Conservation (phyloP, 2,888 invertebrate species). For the Therioaphis trifolii region DNA sequence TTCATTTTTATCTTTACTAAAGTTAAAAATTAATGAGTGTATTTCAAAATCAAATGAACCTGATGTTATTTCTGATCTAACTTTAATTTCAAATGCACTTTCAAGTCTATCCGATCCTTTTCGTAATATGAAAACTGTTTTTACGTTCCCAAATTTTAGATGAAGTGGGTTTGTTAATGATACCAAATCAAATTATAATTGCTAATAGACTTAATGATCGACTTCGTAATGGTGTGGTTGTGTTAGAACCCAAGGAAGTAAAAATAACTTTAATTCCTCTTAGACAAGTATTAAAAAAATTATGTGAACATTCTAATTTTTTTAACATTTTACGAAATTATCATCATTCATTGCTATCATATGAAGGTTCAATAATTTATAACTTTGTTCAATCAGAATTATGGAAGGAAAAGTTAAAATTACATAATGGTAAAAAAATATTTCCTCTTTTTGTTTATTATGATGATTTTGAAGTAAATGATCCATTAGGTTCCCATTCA, state of each 20-base stretch:
- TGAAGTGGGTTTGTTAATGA: constrained; percentile 10
- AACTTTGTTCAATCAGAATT: no score
- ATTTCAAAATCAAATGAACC: constrained; percentile 2
- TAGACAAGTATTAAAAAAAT: no score
- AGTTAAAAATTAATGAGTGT: constrained; percentile 12
- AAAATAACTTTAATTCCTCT: constrained; percentile 14
- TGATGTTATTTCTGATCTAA: constrained; percentile 24
- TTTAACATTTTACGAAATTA: no score
- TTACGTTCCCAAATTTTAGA: constrained; percentile 3
- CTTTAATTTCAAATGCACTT: constrained; percentile 17
- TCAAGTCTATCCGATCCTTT: constrained; percentile 8
- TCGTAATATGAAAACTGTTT: constrained; percentile 8
- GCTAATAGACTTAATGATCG: constrained; percentile 10
- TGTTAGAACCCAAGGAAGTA: constrained; percentile 2
- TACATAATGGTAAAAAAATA: no score
- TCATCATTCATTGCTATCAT: no score
- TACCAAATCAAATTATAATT: constrained; percentile 15
- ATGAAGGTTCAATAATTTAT: no score
- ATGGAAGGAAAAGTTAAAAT: no score
- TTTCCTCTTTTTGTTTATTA: no score
- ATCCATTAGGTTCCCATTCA: no score
- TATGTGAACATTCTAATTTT: no score
- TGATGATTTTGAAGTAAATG: no score
- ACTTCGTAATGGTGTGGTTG: constrained; percentile 13
- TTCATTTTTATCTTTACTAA: constrained; percentile 4